phyloP scores from a whole-genome alignment of 2,888 invertebrate species.

The Cosmia trapezina region DNA sequence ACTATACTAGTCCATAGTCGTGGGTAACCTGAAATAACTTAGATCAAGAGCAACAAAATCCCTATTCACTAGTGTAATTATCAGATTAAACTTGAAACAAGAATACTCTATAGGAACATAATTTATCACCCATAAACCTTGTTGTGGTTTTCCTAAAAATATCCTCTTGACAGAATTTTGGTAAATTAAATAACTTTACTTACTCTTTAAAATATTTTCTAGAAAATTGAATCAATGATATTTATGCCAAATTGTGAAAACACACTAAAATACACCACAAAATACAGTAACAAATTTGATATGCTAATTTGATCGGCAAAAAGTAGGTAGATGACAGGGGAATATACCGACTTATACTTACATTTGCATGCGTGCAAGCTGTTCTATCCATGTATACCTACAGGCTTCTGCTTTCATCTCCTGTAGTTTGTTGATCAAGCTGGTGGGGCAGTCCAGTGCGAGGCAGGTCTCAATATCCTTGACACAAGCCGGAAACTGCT shows the following conservation, averaged over 20 bases:
- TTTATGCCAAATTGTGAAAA: background rate
- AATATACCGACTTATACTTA: conserved; percentile 18
- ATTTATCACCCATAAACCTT: no score
- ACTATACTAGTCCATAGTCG: no score
- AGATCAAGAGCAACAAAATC: no score
- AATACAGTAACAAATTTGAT: background rate
- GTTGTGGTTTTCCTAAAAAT: background rate
- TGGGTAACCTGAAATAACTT: no score
- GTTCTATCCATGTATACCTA: background rate
- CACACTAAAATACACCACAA: background rate
- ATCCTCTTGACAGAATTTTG: background rate
- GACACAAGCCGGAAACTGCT: conserved; percentile 19
- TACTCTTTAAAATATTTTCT: no score
- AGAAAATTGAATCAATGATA: no score
- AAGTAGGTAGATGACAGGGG: background rate
- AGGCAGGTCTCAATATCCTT: conserved; percentile 43
- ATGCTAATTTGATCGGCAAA: no score
- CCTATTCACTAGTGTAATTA: no score
- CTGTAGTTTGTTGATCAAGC: conserved; percentile 8
- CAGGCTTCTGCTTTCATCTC: conserved; percentile 30
- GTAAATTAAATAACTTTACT: background rate
- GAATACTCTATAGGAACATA: no score
- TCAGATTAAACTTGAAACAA: no score
- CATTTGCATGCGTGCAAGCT: background rate
- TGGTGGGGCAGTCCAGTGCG: conserved; percentile 7